These are phyloP conservation scores for Corythaixoides concolor DNA, from an alignment of 2,113 vertebrate species.

Conservation along the genomic window DNA sequence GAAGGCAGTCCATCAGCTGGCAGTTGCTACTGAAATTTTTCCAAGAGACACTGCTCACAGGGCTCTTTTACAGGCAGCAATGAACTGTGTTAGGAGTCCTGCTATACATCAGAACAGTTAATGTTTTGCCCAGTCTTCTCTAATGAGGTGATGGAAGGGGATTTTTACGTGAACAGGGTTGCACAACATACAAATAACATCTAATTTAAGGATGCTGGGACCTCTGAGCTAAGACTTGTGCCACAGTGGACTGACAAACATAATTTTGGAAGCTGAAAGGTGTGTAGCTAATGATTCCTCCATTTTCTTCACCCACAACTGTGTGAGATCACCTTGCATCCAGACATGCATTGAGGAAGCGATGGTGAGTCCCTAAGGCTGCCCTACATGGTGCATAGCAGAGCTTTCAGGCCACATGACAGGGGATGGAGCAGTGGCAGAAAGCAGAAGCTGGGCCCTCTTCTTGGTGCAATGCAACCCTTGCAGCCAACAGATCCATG, in stretches of 20 bases:
- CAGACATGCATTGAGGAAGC: neutral
- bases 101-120: neutral
- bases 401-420: neutral
- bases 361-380: neutral
- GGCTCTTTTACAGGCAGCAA: neutral
- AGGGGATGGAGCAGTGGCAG: neutral
- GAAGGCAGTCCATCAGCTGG: neutral
- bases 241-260: neutral
- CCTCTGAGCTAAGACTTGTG: neutral
- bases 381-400: neutral
- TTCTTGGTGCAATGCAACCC: neutral
- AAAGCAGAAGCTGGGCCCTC: neutral
- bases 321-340: rapidly evolving
- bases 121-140: neutral
- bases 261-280: neutral
- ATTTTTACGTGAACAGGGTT: neutral
- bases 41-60: neutral
- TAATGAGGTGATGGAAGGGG: neutral
- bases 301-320: neutral
- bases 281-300: neutral
- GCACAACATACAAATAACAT: neutral
- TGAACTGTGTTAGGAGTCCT: neutral
- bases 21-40: neutral
- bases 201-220: neutral
- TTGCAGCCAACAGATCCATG: no score